phyloP scores from a whole-genome alignment of 2,113 vertebrate species.

The Pelecanus crispus region DNA sequence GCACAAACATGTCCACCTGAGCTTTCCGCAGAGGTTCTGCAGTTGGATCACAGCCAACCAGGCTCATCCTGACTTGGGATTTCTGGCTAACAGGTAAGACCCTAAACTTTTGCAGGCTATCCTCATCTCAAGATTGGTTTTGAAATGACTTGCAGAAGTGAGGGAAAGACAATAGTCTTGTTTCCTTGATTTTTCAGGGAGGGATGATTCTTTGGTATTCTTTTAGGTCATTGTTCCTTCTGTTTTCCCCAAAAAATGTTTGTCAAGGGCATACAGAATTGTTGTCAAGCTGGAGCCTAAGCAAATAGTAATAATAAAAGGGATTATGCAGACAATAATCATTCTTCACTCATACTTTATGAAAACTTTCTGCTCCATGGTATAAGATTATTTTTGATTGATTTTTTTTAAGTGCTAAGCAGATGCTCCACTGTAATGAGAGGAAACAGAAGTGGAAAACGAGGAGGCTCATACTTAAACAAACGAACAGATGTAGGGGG shows the following conservation, averaged over 20 bases:
- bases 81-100: background rate
- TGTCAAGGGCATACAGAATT: background rate
- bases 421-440: conserved; percentile 65
- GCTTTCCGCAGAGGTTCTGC: background rate
- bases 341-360: background rate
- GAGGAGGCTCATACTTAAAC: conserved; percentile 52
- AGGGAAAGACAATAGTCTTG: background rate
- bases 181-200: background rate
- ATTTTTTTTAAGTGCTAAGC: conserved; percentile 42
- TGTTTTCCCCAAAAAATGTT: background rate
- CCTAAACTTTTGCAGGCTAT: background rate
- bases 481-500: conserved; percentile 69
- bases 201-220: background rate
- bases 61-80: background rate
- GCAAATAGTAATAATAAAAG: background rate
- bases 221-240: rapidly evolving
- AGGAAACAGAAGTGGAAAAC: conserved; percentile 58
- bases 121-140: background rate
- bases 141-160: background rate
- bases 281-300: background rate
- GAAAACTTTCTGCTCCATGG: background rate
- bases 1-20: rapidly evolving
- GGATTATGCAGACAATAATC: background rate
- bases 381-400: conserved; percentile 25
- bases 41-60: rapidly evolving